Evolutionary conservation across 2,888 invertebrate genomes (phyloP).

Genomic region (Rhagium mordax): DNA sequence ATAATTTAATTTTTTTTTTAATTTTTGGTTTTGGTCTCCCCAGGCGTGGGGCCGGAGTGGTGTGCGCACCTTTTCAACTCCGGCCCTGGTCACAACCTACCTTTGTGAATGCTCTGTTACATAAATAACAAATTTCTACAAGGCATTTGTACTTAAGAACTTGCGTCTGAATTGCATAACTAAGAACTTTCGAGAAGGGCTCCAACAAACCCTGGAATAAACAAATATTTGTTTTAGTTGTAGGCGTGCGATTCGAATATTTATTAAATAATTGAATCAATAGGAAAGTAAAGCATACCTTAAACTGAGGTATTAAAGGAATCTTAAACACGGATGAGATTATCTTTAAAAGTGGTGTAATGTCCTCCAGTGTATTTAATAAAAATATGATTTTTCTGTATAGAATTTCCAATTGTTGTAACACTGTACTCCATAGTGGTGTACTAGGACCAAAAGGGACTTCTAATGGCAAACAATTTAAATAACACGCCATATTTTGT

Average conservation of each 20-base stretch:
- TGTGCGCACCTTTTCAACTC: too few relatives aligned
- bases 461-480: conserved; percentile 92
- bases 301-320: conserved; percentile 86
- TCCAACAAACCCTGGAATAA: conserved; percentile 85
- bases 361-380: conserved; percentile 80
- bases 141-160: conserved; percentile 84
- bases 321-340: conserved; percentile 87
- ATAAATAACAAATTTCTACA: conserved; percentile 91
- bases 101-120: conserved; percentile 90
- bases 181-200: conserved; percentile 95
- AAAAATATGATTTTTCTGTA: conserved; percentile 84
- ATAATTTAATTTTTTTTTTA: too few relatives aligned
- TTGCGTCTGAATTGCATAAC: conserved; percentile 93
- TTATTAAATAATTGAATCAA: background rate
- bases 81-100: conserved; percentile 68
- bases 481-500: conserved; percentile 93
- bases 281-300: too few relatives aligned
- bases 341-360: conserved; percentile 80
- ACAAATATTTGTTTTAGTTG: background rate
- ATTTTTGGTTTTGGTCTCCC: too few relatives aligned
- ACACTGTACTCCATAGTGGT: conserved; percentile 84
- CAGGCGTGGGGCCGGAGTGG: too few relatives aligned
- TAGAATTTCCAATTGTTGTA: conserved; percentile 89
- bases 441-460: conserved; percentile 80
- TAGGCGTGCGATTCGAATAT: too few relatives aligned